These are phyloP conservation scores for Drosophila anceps DNA, from an alignment of 2,888 invertebrate genomes.

Conservation along the genomic window DNA sequence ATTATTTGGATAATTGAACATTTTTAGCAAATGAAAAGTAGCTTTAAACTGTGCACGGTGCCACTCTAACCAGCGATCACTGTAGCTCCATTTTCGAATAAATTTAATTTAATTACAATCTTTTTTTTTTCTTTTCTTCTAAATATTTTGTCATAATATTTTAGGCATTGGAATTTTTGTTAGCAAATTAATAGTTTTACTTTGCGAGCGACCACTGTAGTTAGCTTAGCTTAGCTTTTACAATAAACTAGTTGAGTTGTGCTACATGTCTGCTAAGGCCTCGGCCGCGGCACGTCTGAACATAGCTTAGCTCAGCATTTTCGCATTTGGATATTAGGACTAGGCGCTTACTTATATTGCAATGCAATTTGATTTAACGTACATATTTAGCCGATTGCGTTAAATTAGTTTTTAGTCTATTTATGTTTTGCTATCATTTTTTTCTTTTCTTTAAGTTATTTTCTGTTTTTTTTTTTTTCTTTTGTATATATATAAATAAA, in stretches of 20 bases:
- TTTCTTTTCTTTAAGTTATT: slow-evolving; percentile 56
- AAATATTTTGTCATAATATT: slow-evolving; percentile 1
- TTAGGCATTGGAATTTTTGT: not conserved
- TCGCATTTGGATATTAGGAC: slow-evolving; percentile 40
- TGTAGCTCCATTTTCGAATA: not conserved
- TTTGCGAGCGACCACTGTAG: slow-evolving; percentile 15
- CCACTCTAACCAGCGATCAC: too few species aligned
- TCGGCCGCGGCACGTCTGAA: slow-evolving; percentile 18
- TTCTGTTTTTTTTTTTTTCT: slow-evolving; percentile 30
- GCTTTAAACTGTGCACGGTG: too few species aligned
- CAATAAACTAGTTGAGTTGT: not conserved
- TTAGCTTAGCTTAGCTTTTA: not conserved
- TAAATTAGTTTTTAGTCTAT: slow-evolving; percentile 77
- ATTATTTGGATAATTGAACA: not conserved
- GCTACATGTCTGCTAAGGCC: not conserved
- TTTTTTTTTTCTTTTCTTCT: too few species aligned
- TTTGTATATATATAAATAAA: slow-evolving; percentile 78
- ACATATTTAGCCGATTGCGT: slow-evolving; percentile 71
- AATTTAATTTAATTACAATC: not conserved
- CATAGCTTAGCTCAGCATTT: slow-evolving; percentile 22
- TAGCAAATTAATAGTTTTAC: not conserved
- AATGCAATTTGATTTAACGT: slow-evolving; percentile 65
- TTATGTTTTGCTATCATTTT: slow-evolving; percentile 66
- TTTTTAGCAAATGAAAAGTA: too few species aligned
- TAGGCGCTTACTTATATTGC: slow-evolving; percentile 61